phyloP scores from a whole-genome alignment of 1,140 invertebrate genomes.

The Onthophagus taurus region DNA sequence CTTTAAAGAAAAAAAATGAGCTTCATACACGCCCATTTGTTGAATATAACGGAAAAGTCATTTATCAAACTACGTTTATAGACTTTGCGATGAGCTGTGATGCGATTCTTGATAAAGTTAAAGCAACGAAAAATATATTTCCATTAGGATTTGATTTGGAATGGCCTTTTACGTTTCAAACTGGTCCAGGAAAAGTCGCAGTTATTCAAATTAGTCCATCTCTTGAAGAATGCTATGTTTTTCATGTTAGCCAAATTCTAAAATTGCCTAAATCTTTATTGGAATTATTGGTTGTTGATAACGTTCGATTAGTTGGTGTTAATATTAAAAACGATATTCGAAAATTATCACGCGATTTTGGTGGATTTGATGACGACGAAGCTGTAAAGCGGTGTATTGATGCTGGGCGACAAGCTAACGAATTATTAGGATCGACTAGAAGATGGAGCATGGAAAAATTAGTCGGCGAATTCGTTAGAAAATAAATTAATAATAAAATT shows the following conservation, averaged over 20 bases:
- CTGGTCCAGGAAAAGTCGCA: constrained; percentile 48
- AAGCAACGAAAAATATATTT: constrained; percentile 36
- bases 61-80: constrained; percentile 42
- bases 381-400: constrained; percentile 51
- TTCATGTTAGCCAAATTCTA: constrained; percentile 45
- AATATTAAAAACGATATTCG: constrained; percentile 56
- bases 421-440: constrained; percentile 40
- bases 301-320: constrained; percentile 49
- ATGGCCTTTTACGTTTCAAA: constrained; percentile 53
- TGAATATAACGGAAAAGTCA: constrained; percentile 41
- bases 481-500: constrained; percentile 6
- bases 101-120: constrained; percentile 43
- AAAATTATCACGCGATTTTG: constrained; percentile 53
- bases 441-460: constrained; percentile 53
- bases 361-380: constrained; percentile 43
- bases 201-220: constrained; percentile 47
- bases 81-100: constrained; percentile 44
- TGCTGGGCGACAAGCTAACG: constrained; percentile 46
- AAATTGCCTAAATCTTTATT: constrained; percentile 47
- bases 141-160: constrained; percentile 54
- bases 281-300: constrained; percentile 45
- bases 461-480: constrained; percentile 45
- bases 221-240: constrained; percentile 42
- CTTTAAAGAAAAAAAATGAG: constrained; percentile 1
- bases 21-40: constrained; percentile 25